Base-by-base conservation (phyloP, 2,888 invertebrate species). In the Eutolmus rufibarbis region DNA sequence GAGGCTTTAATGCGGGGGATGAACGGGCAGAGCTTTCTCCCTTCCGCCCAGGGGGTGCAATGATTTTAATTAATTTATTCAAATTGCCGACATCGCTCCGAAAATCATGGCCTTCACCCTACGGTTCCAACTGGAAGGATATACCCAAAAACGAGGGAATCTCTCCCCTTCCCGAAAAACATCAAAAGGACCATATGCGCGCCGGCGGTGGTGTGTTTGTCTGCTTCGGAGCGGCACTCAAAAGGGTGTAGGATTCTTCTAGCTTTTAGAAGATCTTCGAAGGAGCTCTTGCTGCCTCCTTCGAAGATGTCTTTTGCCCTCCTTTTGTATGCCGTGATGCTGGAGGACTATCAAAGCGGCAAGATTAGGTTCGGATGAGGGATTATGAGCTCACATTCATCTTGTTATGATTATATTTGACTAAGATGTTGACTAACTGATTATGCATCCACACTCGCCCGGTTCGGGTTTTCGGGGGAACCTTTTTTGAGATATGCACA, bases 21-120 rank as follows among this genome's bases (percentile, higher is more conserved):
- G 28, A 19, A 23, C 7, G 9, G 57, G 19, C 19, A 23, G 57
- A 57, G 19, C 23, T 57, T 84, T 57, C 66, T 14, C 34, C 31
- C 43, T 12, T 12, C 43, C 51, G 74, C 74, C 23, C 82, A 74
- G 40, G 37, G 77, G 88, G 78, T 77, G 77, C 66, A 87, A 87
- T 88, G 74, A 88, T 88, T 88, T 88, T 88, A 88, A 88, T 88
- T 88, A 88, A 88, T 88, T 88, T 88, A 87, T 88, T 87, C 79
- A 85, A 88, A 87, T 87, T 86, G 66, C 77, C 31, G 78, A 28
- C 81, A 87, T 87, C 79, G 79, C 46, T 51, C 46, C 57, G n/a
- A 23, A 46, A 87, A 87, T 87, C 87, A 87, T 87, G 74, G 87
- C 79, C 79, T 87, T 74, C 81, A 43, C 79, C 79, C 79, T 81